These are phyloP conservation scores for Hemitrygon akajei DNA, from an alignment of 2,797 vertebrate species.

Conservation along the genomic window DNA sequence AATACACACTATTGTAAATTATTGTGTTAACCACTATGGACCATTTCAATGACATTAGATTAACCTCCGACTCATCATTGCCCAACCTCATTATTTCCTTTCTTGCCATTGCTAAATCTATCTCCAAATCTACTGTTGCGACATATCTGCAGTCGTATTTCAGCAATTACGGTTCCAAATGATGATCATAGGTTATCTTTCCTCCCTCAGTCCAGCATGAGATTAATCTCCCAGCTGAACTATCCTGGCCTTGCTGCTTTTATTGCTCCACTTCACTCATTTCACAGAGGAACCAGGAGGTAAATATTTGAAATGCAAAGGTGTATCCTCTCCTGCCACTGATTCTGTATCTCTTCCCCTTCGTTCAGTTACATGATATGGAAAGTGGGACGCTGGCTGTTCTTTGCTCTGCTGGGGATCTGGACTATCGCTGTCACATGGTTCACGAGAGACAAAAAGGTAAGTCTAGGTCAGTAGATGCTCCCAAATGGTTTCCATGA, in stretches of 20 bases:
- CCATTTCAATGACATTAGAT: too few species aligned
- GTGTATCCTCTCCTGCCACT: not conserved
- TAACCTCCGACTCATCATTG: too few species aligned
- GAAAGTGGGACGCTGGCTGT: not conserved
- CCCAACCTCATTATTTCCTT: too few species aligned
- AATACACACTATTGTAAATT: too few species aligned
- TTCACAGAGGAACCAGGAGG: not conserved
- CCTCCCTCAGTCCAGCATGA: not conserved
- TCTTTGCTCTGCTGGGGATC: not conserved
- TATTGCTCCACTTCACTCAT: too few species aligned
- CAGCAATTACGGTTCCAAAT: not conserved
- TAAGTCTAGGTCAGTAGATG: too few species aligned
- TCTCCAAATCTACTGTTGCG: too few species aligned
- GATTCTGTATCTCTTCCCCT: not conserved
- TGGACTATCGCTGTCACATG: not conserved
- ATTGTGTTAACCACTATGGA: too few species aligned
- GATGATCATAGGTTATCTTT: not conserved
- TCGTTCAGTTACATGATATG: not conserved
- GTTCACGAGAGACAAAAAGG: too few species aligned
- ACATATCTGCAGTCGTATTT: too few species aligned
- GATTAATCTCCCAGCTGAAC: not conserved
- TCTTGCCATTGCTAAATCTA: too few species aligned
- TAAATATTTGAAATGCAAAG: not conserved
- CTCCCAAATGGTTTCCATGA: too few species aligned
- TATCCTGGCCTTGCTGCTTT: not conserved